Conservation (phyloP, 2,797 vertebrate genomes). For the Percopsis omiscomaycus region DNA sequence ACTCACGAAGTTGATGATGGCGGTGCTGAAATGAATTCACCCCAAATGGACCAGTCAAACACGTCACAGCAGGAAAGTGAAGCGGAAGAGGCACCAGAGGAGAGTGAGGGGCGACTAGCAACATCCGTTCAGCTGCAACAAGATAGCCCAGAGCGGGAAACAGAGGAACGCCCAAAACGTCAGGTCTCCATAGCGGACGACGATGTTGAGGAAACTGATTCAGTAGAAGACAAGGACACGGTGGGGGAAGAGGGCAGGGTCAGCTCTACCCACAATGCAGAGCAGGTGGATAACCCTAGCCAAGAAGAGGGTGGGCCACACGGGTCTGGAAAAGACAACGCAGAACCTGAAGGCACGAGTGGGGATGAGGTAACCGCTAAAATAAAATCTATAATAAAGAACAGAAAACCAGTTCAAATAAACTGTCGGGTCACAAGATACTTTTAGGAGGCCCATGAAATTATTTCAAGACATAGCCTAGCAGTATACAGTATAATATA, state of each 20-base stretch:
- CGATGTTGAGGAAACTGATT: conserved; percentile 14
- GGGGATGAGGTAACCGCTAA: conserved; percentile 62
- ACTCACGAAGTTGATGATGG: conserved; percentile 24
- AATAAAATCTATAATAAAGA: conserved; percentile 12
- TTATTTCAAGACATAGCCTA: no score
- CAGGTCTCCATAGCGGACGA: conserved; percentile 24
- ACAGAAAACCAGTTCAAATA: not conserved
- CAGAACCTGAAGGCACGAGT: conserved; percentile 32
- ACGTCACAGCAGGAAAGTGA: conserved; percentile 17
- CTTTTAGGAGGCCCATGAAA: no score
- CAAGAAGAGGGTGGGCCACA: conserved; percentile 37
- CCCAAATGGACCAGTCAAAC: conserved; percentile 29
- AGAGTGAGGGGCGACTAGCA: conserved; percentile 22
- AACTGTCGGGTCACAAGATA: no score
- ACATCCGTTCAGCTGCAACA: conserved; percentile 23
- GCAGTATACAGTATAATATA: no score
- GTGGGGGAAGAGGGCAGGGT: conserved; percentile 29
- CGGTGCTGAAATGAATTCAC: conserved; percentile 19
- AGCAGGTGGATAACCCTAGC: conserved; percentile 27
- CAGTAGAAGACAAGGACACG: conserved; percentile 27
- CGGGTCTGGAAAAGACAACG: conserved; percentile 31
- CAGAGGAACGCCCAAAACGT: conserved; percentile 27
- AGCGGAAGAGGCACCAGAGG: conserved; percentile 29
- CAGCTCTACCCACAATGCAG: conserved; percentile 22
- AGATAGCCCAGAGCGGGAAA: conserved; percentile 28